Evolutionary conservation across 2,888 invertebrate genomes (phyloP).

Genomic region (Ophion slaviceki): DNA sequence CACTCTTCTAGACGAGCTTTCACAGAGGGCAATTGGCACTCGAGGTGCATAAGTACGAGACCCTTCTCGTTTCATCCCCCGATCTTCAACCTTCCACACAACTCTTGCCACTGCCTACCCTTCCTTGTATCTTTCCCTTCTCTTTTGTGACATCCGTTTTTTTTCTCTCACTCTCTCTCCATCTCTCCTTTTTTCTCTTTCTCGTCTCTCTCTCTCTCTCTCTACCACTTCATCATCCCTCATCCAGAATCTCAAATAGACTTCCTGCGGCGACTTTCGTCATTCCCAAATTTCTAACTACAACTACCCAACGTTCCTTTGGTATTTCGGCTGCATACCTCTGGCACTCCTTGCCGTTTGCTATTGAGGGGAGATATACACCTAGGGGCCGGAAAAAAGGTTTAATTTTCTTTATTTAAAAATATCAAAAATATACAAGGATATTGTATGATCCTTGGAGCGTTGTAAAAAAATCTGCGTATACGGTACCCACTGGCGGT

Average conservation of each 20-base stretch:
- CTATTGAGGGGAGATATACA: too few relatives aligned
- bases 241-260: background rate
- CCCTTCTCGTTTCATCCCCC: conserved; percentile 37
- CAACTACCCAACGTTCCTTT: too few relatives aligned
- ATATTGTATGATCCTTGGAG: too few relatives aligned
- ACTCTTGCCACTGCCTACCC: conserved; percentile 34
- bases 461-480: too few relatives aligned
- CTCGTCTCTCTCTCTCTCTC: background rate
- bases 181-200: conserved; percentile 3
- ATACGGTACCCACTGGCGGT: too few relatives aligned
- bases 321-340: too few relatives aligned
- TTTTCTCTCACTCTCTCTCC: background rate
- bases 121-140: conserved; percentile 23
- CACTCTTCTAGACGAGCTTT: conserved; percentile 52
- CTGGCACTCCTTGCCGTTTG: too few relatives aligned
- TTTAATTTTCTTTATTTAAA: too few relatives aligned
- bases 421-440: too few relatives aligned
- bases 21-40: conserved; percentile 62
- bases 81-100: conserved; percentile 25
- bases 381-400: too few relatives aligned
- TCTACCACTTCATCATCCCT: background rate
- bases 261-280: too few relatives aligned
- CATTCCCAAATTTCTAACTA: too few relatives aligned
- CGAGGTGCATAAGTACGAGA: conserved; percentile 59
- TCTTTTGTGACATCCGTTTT: background rate